Evolutionary conservation across 2,113 vertebrate genomes (phyloP).

Genomic region (Eulacestoma nigropectus): DNA sequence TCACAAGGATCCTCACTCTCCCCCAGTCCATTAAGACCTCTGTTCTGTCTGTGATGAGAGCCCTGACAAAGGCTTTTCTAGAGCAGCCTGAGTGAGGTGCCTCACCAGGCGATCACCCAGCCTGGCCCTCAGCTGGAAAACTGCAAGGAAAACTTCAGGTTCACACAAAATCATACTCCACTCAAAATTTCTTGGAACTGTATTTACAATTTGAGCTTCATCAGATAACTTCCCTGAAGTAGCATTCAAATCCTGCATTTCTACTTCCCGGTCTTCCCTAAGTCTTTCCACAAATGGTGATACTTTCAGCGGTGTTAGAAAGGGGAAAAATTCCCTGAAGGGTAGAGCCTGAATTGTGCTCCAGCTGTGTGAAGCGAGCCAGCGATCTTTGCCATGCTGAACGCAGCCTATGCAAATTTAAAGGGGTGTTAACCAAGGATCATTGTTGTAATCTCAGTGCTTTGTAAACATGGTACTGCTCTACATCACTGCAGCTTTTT

Average conservation of each 20-base stretch:
- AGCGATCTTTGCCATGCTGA: not conserved
- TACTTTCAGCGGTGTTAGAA: not conserved
- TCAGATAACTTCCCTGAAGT: not conserved
- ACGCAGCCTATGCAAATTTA: not conserved
- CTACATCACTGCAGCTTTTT: not conserved
- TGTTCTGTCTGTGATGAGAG: no score
- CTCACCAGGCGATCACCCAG: not conserved
- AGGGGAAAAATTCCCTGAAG: not conserved
- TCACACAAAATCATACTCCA: not conserved
- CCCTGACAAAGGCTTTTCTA: not conserved
- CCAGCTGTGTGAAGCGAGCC: not conserved
- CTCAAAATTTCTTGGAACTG: not conserved
- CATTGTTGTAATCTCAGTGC: conserved; percentile 36
- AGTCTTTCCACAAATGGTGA: fast-evolving
- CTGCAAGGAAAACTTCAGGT: not conserved
- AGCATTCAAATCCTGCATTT: no score
- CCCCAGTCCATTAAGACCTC: not conserved
- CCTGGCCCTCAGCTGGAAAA: not conserved
- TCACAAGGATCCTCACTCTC: not conserved
- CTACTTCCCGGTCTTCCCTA: fast-evolving
- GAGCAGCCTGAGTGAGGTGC: not conserved
- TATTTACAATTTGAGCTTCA: not conserved
- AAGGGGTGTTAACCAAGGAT: conserved; percentile 37
- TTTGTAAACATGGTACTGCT: conserved; percentile 35
- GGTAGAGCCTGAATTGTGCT: not conserved